Evolutionary conservation across 2,888 invertebrate genomes (phyloP), one percentile per base, ranked within the genome.

Genomic region (Macrostomum cliftonense): DNA sequence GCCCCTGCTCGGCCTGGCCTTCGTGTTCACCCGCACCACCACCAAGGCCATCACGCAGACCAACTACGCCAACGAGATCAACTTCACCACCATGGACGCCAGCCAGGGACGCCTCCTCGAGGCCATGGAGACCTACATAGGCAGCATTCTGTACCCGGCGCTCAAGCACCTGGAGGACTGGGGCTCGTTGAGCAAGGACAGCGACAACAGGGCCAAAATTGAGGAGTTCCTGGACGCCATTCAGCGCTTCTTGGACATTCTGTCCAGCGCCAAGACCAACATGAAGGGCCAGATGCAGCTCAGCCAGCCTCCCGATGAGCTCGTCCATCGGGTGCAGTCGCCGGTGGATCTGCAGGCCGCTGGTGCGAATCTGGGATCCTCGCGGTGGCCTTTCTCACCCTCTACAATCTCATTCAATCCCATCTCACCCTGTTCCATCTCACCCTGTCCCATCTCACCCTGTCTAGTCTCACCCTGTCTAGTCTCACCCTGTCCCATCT

Each of bases 111-210:
- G 59, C 49, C 73, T 89, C 55, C 81, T 89, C 51, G 81, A 84
- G 1, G 82, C 84, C 1, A 80, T 89, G 55, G 86, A 88, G 65
- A 77, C 85, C 37, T 79, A 86, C 12, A 80, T 89, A 65, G 83
- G 87, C 58, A 78, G 80, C 61, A 83, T 89, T 14, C 86, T 86
- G 61, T 83, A 89, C 80, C 86, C 86, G 60, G 84, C 85, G 0
- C 61, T 72, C 36, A 62, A 64, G 49, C 59, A 60, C 43, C 57
- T 67, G n/a, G 67, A 68, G 64, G 59, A 59, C 55, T 68, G 68
- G 68, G 68, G 68, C 4, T 56, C 58, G 1, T 57, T 63, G 44
- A 52, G 55, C 14, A 57, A 54, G 14, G 49, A 56, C 39, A 60
- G 58, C 50, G 58, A 59, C 1, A 58, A 59, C 53, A 60, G 59